These are phyloP conservation scores for Falcunculus frontatus DNA, from an alignment of 2,113 vertebrate genomes.

Conservation along the genomic window DNA sequence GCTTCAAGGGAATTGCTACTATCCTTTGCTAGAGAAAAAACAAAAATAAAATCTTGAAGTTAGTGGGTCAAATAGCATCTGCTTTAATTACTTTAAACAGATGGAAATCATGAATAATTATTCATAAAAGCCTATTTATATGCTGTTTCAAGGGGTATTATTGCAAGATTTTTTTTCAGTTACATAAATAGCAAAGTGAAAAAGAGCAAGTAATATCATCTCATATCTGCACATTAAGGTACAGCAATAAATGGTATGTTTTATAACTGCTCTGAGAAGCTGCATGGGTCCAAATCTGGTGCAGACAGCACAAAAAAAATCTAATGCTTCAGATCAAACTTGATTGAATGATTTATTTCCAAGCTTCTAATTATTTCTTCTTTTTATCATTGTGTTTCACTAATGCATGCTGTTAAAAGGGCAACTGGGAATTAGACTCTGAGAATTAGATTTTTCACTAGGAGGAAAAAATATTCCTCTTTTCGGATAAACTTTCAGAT, in stretches of 20 bases:
- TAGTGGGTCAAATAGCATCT: background rate
- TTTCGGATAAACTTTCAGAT: background rate
- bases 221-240: background rate
- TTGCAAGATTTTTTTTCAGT: background rate
- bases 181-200: background rate
- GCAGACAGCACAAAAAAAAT: background rate
- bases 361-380: background rate
- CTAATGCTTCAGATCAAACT: background rate
- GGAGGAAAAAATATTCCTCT: background rate
- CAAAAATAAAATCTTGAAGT: conserved; percentile 14
- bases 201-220: background rate
- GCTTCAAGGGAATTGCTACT: background rate
- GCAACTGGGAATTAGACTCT: background rate
- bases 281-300: background rate
- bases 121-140: background rate
- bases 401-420: background rate
- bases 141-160: background rate
- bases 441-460: background rate
- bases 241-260: background rate
- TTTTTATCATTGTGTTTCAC: background rate
- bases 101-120: conserved; percentile 10
- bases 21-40: background rate
- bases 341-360: background rate
- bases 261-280: background rate
- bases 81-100: conserved; percentile 9